Percentiles rank a stretch among this genome's conserved stretches.
These are phyloP conservation scores for Phoeniculus purpureus DNA, from an alignment of 2,797 vertebrate species.

Conservation along the genomic window DNA sequence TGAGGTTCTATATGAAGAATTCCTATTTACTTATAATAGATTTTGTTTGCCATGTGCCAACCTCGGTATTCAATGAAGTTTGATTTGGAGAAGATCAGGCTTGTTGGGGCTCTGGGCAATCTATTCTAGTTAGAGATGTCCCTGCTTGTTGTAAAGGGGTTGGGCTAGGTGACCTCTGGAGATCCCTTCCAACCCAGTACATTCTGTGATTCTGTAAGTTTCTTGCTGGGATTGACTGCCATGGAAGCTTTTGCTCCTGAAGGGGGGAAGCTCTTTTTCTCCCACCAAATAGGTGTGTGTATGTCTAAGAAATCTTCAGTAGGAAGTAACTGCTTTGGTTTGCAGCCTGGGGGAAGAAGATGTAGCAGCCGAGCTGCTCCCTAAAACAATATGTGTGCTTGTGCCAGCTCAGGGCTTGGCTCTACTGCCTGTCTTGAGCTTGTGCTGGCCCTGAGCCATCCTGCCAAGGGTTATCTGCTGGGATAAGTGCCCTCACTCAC, in stretches of 20 bases:
- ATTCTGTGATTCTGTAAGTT: too few species aligned
- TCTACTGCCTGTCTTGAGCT: conserved; percentile 5
- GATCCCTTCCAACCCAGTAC: too few species aligned
- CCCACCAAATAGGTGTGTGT: not conserved
- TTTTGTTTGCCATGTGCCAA: not conserved
- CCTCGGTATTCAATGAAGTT: not conserved
- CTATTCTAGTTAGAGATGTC: too few species aligned
- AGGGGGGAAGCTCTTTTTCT: not conserved
- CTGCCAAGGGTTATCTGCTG: conserved; percentile 54
- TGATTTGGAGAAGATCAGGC: not conserved
- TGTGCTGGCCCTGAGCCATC: conserved; percentile 37
- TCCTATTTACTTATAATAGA: not conserved
- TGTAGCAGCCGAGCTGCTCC: conserved; percentile 7
- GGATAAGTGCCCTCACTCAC: conserved; percentile 37
- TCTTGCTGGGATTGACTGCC: not conserved
- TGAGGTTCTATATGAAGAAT: not conserved
- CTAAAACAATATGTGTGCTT: not conserved
- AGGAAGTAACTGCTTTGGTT: conserved; percentile 5
- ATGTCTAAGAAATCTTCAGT: not conserved
- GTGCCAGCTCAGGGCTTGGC: conserved; percentile 30
- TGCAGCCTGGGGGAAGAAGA: not conserved
- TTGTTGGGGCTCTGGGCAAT: too few species aligned
- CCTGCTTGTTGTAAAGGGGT: too few species aligned
- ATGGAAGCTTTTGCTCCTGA: not conserved
- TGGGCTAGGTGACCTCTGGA: too few species aligned